These are phyloP conservation scores for Conistra vaccinii DNA, from an alignment of 2,888 invertebrate genomes.

Conservation along the genomic window DNA sequence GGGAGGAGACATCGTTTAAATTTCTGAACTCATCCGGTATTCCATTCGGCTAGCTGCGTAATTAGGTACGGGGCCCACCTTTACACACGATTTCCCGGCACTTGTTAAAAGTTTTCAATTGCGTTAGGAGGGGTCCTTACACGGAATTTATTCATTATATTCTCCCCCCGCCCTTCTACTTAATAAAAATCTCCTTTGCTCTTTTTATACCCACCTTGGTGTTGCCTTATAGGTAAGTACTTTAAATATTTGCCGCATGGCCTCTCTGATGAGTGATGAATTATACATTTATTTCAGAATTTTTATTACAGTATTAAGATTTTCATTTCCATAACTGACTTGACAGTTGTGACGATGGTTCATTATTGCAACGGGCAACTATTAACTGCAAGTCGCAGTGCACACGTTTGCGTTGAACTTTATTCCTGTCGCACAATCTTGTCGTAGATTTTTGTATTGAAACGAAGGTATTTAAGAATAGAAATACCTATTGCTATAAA, in stretches of 20 bases:
- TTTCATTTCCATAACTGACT: conserved; percentile 67
- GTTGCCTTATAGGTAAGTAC: conserved; percentile 85
- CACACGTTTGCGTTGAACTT: not conserved
- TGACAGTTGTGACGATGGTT: conserved; percentile 65
- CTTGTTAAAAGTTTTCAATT: conserved; percentile 91
- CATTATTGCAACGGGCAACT: conserved; percentile 41
- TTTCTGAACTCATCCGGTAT: conserved; percentile 87
- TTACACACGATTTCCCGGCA: conserved; percentile 90
- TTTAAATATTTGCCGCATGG: conserved; percentile 89
- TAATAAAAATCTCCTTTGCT: conserved; percentile 88
- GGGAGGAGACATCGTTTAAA: conserved; percentile 79
- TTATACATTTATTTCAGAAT: conserved; percentile 85
- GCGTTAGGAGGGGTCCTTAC: conserved; percentile 88
- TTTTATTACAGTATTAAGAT: conserved; percentile 80
- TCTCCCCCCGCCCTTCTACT: conserved; percentile 83
- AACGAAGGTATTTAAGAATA: not conserved
- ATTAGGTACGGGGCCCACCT: conserved; percentile 88
- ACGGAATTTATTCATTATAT: conserved; percentile 90
- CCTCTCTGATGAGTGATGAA: conserved; percentile 86
- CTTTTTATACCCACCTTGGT: conserved; percentile 81
- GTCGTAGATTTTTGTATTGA: not conserved
- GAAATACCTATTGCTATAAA: not conserved
- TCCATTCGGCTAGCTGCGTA: conserved; percentile 82
- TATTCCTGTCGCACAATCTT: not conserved
- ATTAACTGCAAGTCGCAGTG: conserved; percentile 16